phyloP scores from a whole-genome alignment of 2,797 vertebrate genomes.

The Psittacula derbiana region DNA sequence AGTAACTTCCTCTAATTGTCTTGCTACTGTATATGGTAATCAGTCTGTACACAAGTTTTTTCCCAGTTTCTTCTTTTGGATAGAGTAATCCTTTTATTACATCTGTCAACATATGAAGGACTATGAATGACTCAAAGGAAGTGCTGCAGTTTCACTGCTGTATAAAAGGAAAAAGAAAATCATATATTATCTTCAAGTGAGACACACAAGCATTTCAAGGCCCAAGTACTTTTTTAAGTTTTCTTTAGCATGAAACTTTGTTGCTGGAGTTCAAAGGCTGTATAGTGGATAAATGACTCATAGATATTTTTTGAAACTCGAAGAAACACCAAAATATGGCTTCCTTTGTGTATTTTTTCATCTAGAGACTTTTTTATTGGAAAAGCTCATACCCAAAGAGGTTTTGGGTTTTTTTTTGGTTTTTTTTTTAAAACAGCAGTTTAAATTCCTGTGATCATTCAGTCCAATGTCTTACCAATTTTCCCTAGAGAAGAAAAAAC shows the following conservation, averaged over 20 bases:
- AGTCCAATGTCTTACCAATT: not conserved
- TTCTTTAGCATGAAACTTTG: not conserved
- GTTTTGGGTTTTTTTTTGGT: accelerated
- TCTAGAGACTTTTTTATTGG: not conserved
- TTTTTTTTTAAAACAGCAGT: not conserved
- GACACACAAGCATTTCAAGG: not conserved
- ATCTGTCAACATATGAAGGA: not conserved
- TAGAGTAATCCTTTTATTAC: not conserved
- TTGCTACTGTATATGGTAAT: not conserved
- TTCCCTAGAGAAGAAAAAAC: accelerated
- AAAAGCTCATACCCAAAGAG: not conserved
- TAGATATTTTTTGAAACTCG: not conserved
- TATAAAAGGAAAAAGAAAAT: not conserved
- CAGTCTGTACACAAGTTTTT: not conserved
- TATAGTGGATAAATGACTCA: not conserved
- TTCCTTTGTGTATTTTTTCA: not conserved
- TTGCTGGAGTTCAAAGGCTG: not conserved
- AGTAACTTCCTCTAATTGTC: not conserved
- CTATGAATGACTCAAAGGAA: not conserved
- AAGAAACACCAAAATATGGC: not conserved
- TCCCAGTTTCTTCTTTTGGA: not conserved
- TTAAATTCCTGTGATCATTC: not conserved
- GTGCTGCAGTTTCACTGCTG: not conserved
- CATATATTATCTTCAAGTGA: not conserved
- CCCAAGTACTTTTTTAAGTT: not conserved